A percentile compares a stretch with the other conserved stretches of the same genome.
Conservation (phyloP, 2,113 vertebrate genomes). For the Bucco capensis region DNA sequence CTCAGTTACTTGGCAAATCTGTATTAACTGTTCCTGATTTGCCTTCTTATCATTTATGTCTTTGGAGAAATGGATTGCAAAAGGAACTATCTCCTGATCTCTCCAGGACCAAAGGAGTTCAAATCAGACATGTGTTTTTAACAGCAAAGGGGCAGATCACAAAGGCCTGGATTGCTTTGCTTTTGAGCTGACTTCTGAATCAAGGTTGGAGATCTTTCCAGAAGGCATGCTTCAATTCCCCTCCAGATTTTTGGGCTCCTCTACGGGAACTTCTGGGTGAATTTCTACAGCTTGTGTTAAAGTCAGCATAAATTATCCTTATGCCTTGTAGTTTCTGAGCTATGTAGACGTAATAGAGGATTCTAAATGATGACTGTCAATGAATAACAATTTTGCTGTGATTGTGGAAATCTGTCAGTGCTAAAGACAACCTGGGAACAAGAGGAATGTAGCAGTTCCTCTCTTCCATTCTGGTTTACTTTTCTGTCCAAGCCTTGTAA, state of each 20-base stretch:
- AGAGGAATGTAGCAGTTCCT: conserved; percentile 49
- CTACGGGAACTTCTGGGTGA: conserved; percentile 48
- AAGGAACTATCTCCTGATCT: neutral
- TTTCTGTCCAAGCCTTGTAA: conserved; percentile 56
- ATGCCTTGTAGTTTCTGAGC: conserved; percentile 48
- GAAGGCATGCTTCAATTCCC: neutral
- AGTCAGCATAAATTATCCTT: conserved; percentile 65
- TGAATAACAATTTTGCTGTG: conserved; percentile 52
- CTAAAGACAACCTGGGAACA: conserved; percentile 64
- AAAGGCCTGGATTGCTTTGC: neutral
- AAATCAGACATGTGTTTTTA: neutral
- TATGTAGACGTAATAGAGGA: conserved; percentile 42
- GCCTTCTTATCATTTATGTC: neutral
- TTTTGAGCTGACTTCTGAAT: neutral
- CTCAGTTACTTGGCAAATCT: neutral
- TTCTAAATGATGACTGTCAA: conserved; percentile 62
- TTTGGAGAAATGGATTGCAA: neutral
- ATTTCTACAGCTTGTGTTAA: conserved; percentile 58
- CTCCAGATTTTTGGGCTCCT: conserved; percentile 31
- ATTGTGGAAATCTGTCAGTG: conserved; percentile 53
- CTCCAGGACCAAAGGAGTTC: neutral
- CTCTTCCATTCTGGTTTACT: conserved; percentile 33
- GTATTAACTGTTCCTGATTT: neutral
- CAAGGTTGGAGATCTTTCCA: conserved; percentile 5
- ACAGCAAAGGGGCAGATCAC: neutral